Percentiles rank a stretch among this genome's conserved stretches.
Evolutionary conservation across 2,797 vertebrate genomes (phyloP).

Genomic region (Momotus momota): DNA sequence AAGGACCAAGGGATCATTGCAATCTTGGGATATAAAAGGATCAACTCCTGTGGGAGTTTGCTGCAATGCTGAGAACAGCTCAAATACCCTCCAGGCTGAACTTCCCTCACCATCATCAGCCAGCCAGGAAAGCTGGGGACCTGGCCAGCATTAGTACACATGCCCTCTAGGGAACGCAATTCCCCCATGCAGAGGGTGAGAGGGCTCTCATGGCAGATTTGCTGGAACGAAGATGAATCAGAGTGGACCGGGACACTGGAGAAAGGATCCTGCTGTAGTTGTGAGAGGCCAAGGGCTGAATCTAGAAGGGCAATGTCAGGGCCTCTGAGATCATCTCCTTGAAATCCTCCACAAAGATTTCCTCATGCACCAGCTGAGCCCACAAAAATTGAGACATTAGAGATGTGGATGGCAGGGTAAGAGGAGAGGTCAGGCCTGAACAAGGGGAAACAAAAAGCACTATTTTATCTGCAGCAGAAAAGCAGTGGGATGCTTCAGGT

Average conservation of each 20-base stretch:
- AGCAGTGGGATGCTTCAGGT: slow-evolving; percentile 8
- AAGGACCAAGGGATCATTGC: background rate
- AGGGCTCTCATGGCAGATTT: background rate
- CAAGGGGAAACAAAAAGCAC: slow-evolving; percentile 13
- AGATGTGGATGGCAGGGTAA: background rate
- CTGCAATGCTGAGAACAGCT: background rate
- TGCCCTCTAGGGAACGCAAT: background rate
- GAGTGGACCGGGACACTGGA: background rate
- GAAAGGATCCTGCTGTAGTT: background rate
- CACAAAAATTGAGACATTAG: background rate
- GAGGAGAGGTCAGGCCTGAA: background rate
- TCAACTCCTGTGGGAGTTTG: fast-evolving
- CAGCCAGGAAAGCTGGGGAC: background rate
- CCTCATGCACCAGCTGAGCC: background rate
- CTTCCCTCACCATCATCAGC: background rate
- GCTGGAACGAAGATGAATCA: background rate
- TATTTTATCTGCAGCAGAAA: slow-evolving; percentile 14
- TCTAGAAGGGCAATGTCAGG: background rate
- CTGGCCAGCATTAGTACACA: background rate
- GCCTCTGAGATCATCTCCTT: background rate
- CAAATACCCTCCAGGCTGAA: background rate
- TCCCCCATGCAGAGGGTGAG: background rate
- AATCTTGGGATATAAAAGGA: background rate
- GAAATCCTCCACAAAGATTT: background rate
- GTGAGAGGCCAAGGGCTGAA: background rate